Base-by-base conservation (phyloP, 1,140 invertebrate species). In the Ceratina calcarata region DNA sequence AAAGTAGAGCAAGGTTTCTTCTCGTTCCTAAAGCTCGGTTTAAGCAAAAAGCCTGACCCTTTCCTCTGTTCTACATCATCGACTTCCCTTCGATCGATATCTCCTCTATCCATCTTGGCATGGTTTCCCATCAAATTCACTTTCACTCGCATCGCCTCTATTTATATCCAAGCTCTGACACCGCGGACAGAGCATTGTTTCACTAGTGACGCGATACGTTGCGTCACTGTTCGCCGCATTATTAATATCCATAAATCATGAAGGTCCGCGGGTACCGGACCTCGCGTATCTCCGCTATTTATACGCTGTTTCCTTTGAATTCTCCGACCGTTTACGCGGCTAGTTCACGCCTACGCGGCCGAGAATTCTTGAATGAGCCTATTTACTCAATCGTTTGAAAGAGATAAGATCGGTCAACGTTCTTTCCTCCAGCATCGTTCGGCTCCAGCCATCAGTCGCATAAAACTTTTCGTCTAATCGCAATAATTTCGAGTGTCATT, bases 191-290 rank as follows among this genome's bases (percentile, higher is more conserved):
- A 57, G 6, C 8, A 10, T 12, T 45, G 24, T 27, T 22, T 16
- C 15, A 27, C 67, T 22, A 24, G 53, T 69, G 51, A 69, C 67
- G 67, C 49, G 49, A n/a, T 15, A 27, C 10, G 22, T 69, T 69
- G 51, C 66, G 45, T 68, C 66, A 68, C 22, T 27, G 15, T 53
- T 67, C 37, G n/a, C 7, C 45, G 49, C 2, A 15, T 53, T 68
- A 68, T 68, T 68, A 53, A 68, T 68, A 68, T 68, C 22, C 15
- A 53, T 24, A 53, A 68, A 68, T 53, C 66, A 15, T 8, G 13
- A 24, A 22, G 4, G 13, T 13, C 66, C 22, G 37, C 66, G 20
- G 51, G 49, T 2, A 4, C 27, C 27, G 4, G 27, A 4, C 27
- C 4, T 4, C 20, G 16, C 20, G 13, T 49, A 1, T 57, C 55